phyloP scores from a whole-genome alignment of 2,888 invertebrate species.

The Hydropsyche betteni region DNA sequence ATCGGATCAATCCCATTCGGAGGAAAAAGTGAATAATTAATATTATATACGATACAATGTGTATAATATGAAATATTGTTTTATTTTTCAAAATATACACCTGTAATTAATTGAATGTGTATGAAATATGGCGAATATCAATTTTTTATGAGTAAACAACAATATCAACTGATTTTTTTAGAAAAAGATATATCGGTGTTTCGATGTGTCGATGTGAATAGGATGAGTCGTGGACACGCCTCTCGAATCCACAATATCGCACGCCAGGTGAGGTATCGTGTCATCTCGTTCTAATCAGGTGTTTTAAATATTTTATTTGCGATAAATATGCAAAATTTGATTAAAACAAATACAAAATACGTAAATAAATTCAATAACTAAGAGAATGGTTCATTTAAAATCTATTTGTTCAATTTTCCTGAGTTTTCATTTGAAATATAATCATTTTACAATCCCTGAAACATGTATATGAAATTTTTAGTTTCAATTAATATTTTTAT shows the following conservation, averaged over 20 bases:
- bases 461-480: no score
- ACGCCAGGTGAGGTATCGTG: constrained; percentile 44
- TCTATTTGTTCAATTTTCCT: no score
- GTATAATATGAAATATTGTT: neutral
- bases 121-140: no score
- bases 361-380: no score
- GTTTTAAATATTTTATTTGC: constrained; percentile 14
- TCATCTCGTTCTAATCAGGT: constrained; percentile 42
- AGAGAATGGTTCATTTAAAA: no score
- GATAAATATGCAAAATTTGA: no score
- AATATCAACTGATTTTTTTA: constrained; percentile 49
- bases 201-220: constrained; percentile 32
- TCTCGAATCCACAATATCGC: constrained; percentile 48
- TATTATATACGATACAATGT: neutral
- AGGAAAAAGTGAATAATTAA: neutral
- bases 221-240: constrained; percentile 45
- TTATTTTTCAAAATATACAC: neutral
- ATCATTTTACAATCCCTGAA: no score
- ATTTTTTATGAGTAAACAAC: constrained; percentile 21
- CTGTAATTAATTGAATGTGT: no score
- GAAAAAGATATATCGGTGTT: constrained; percentile 42
- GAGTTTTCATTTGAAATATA: no score
- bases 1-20: neutral
- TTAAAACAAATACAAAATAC: no score
- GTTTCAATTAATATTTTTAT: no score